Evolutionary conservation across 1,140 invertebrate genomes (phyloP), one percentile per base, ranked within the genome.

Genomic region (Magallana ariakensis): DNA sequence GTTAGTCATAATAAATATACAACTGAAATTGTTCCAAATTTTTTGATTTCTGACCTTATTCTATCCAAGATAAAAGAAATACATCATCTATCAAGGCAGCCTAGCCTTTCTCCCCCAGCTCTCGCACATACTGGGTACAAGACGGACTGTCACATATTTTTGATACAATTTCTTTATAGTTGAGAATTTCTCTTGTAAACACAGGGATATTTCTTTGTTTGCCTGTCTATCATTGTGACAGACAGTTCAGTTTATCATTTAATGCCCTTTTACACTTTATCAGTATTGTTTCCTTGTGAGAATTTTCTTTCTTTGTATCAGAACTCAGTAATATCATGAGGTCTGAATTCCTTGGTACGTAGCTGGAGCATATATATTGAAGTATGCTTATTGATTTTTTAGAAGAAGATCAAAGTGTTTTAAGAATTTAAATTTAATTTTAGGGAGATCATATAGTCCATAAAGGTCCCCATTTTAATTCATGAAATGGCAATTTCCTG

Each of bases 211-310:
- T 75, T 26, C 58, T 26, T 75, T 75, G 66, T 75, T 75, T 75
- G 15, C 33, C 22, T 33, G 22, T 75, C 66, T 22, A 46, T 75
- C 66, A 75, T 75, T 26, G 26, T 75, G 66, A 75, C 22, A 26
- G 66, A 26, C 66, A 75, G 19, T 11, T 33, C 22, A 13, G 66
- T 75, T 75, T 75, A 75, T 75, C 66, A 75, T 75, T 75, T 75
- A 75, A 75, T 75, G 10, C 66, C 66, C 66, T 75, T 22, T 75
- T 75, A 75, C 66, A 75, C 66, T 75, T 75, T 75, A 75, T 75
- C 66, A 75, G 22, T 13, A 75, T 75, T 75, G 66, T 75, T 75
- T 75, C 66, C 13, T 22, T 33, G 66, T 75, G 22, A 75, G 22
- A 75, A 75, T 75, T 10, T 75, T 62, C 16, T 10, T 26, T 75